Evolutionary conservation across 2,888 invertebrate genomes (phyloP).

Genomic region (Tromatobia lineatoria): DNA sequence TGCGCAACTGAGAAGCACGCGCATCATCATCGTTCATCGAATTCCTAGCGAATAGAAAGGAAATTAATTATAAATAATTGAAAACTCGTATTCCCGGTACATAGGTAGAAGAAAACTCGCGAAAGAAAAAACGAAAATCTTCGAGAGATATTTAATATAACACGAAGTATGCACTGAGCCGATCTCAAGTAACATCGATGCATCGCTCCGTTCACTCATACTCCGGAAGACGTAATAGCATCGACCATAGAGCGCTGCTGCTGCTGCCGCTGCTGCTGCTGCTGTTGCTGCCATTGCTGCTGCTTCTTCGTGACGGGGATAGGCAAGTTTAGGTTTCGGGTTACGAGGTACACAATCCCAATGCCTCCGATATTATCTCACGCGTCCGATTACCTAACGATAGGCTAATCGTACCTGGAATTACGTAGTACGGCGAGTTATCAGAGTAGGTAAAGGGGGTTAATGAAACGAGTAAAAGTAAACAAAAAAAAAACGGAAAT

Average conservation of each 20-base stretch:
- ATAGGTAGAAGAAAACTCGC: constrained; percentile 36
- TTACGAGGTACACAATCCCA: constrained; percentile 60
- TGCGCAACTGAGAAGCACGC: not conserved
- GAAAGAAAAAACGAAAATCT: constrained; percentile 25
- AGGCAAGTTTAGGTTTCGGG: constrained; percentile 50
- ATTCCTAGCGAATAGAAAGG: constrained; percentile 55
- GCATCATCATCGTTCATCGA: constrained; percentile 56
- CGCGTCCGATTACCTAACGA: constrained; percentile 64
- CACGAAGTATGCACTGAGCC: constrained; percentile 25
- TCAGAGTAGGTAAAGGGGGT: constrained; percentile 33
- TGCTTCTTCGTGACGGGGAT: constrained; percentile 27
- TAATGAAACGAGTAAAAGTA: constrained; percentile 14
- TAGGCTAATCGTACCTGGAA: constrained; percentile 64
- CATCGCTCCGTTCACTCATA: constrained; percentile 29
- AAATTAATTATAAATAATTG: constrained; percentile 46
- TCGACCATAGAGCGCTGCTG: constrained; percentile 12
- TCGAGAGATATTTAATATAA: constrained; percentile 49
- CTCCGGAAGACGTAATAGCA: constrained; percentile 16
- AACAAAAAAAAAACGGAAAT: constrained; percentile 1
- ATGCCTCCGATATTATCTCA: constrained; percentile 53
- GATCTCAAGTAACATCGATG: constrained; percentile 55
- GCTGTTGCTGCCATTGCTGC: not conserved
- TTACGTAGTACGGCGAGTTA: constrained; percentile 27
- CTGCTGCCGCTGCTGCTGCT: not conserved
- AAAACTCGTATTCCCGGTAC: constrained; percentile 56